phyloP scores from a whole-genome alignment of 2,797 vertebrate species.

The Glossophaga mutica region DNA sequence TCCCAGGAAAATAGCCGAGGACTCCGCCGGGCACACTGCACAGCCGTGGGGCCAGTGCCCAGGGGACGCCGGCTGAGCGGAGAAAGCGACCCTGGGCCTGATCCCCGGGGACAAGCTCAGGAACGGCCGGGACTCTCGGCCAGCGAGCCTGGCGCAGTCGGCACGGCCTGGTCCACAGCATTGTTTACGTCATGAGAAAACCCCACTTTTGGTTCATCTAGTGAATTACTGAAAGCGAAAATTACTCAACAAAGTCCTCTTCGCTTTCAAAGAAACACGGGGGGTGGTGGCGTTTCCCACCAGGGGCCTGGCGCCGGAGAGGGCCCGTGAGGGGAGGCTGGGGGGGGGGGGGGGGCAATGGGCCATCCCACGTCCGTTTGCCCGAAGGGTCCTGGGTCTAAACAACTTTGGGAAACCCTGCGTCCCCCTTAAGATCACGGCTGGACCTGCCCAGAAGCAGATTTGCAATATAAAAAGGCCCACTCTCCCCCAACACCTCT shows the following conservation, averaged over 20 bases:
- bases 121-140: not conserved
- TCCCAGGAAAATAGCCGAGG: not conserved
- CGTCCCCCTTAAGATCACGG: accelerated
- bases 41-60: accelerated
- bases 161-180: not conserved
- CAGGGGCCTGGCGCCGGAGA: not conserved
- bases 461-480: accelerated
- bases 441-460: not conserved
- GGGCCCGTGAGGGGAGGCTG: no score
- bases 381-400: not conserved
- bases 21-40: not conserved
- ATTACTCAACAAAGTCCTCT: not conserved
- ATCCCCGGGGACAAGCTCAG: accelerated
- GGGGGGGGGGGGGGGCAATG: no score
- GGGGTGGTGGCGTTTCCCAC: accelerated
- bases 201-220: not conserved
- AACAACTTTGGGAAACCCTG: not conserved
- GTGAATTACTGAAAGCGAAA: not conserved
- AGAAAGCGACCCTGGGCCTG: accelerated
- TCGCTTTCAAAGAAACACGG: not conserved
- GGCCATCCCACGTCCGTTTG: accelerated
- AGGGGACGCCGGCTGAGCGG: not conserved
- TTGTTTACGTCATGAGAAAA: not conserved
- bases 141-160: not conserved
- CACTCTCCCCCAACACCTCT: not conserved